phyloP scores from a whole-genome alignment of 2,113 vertebrate genomes.

The Copsychus sechellarum region DNA sequence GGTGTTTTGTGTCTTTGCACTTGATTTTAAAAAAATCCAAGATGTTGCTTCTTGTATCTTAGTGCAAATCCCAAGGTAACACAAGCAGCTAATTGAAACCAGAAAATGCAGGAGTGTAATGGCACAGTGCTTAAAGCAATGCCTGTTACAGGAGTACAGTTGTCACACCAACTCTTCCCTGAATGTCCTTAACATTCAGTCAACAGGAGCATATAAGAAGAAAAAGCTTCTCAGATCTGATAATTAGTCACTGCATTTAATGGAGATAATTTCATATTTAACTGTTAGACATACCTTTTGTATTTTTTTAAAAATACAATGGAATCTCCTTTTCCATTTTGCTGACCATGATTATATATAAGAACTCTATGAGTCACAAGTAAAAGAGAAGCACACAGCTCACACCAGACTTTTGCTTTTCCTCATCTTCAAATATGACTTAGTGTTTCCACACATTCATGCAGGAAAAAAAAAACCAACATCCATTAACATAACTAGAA shows the following conservation, averaged over 20 bases:
- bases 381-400: not conserved
- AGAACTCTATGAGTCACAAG: not conserved
- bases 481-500: not conserved
- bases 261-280: not conserved
- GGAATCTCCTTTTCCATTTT: not conserved
- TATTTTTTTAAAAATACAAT: not conserved
- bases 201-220: not conserved
- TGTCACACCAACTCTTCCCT: not conserved
- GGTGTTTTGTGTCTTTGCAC: not conserved
- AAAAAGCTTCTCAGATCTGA: not conserved
- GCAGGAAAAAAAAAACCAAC: not conserved
- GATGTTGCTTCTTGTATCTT: not conserved
- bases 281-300: not conserved
- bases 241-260: not conserved
- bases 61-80: not conserved
- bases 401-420: not conserved
- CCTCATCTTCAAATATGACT: not conserved
- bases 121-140: not conserved
- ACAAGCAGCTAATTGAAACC: not conserved
- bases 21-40: not conserved
- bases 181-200: not conserved
- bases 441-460: not conserved
- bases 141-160: not conserved
- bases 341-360: not conserved
- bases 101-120: not conserved